phyloP scores from a whole-genome alignment of 1,140 invertebrate species.

The Papilio machaon region DNA sequence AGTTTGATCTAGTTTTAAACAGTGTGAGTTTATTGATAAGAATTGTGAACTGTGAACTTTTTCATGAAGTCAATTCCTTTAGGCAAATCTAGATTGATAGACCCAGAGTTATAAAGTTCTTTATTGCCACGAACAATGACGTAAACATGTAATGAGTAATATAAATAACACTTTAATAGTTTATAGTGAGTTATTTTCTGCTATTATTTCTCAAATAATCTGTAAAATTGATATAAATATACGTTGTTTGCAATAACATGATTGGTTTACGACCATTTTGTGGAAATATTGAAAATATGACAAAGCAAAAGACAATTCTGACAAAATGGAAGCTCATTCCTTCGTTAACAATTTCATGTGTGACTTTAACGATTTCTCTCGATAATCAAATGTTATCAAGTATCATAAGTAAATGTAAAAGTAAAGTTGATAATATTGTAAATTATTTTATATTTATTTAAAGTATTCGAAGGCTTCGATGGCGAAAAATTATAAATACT shows the following conservation, averaged over 20 bases:
- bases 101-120: not conserved
- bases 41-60: not conserved
- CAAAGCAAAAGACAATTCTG: not conserved
- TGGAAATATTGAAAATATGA: too few relatives aligned
- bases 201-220: not conserved
- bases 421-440: not conserved
- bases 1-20: too few relatives aligned
- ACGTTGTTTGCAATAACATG: too few relatives aligned
- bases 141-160: not conserved
- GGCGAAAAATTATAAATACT: slow-evolving; percentile 14
- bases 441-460: not conserved
- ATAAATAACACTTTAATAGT: not conserved
- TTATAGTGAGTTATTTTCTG: not conserved
- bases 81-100: slow-evolving; percentile 4
- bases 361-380: not conserved
- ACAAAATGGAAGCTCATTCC: not conserved
- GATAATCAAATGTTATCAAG: not conserved
- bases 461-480: not conserved
- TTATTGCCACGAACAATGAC: not conserved
- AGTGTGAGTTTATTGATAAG: too few relatives aligned
- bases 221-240: not conserved
- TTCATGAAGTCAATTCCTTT: not conserved
- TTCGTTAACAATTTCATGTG: not conserved
- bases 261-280: not conserved
- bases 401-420: not conserved